A percentile compares a stretch with the other conserved stretches of the same genome.
Evolutionary conservation across 1,140 invertebrate species (phyloP).

Genomic region (Octopus sinensis): DNA sequence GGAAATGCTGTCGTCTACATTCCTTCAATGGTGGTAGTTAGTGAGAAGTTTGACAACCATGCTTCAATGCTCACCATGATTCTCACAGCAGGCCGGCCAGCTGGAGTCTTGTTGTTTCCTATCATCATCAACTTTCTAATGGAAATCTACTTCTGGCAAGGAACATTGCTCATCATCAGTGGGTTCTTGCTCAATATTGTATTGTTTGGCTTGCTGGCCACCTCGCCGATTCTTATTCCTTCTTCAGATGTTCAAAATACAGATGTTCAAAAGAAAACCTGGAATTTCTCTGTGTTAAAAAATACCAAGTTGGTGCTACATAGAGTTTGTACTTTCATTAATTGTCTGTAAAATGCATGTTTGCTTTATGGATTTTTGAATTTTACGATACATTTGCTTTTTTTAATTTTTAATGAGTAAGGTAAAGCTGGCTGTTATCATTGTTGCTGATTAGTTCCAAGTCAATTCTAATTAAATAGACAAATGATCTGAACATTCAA

Average conservation of each 20-base stretch:
- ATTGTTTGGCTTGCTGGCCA: not conserved
- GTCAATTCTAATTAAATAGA: too few relatives aligned
- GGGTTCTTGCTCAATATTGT: not conserved
- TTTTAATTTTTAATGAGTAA: too few relatives aligned
- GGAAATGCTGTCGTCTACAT: not conserved
- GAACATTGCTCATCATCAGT: not conserved
- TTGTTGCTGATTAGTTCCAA: too few relatives aligned
- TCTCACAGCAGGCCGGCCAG: not conserved
- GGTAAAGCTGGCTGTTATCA: too few relatives aligned
- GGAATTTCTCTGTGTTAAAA: not conserved
- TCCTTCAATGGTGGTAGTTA: not conserved
- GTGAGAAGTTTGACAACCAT: not conserved
- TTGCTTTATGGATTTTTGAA: too few relatives aligned
- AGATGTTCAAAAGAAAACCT: not conserved
- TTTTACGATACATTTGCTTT: too few relatives aligned
- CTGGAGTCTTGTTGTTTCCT: not conserved
- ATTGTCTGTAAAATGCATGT: too few relatives aligned
- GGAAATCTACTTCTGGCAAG: not conserved
- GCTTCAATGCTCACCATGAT: not conserved
- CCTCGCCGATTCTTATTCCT: not conserved
- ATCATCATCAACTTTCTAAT: not conserved
- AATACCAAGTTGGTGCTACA: not conserved
- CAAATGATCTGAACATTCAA: too few relatives aligned
- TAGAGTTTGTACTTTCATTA: too few relatives aligned
- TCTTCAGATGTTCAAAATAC: not conserved